Evolutionary conservation across 2,888 invertebrate species (phyloP), one percentile per base, ranked within the genome.

Genomic region (Choreutis nemorana): DNA sequence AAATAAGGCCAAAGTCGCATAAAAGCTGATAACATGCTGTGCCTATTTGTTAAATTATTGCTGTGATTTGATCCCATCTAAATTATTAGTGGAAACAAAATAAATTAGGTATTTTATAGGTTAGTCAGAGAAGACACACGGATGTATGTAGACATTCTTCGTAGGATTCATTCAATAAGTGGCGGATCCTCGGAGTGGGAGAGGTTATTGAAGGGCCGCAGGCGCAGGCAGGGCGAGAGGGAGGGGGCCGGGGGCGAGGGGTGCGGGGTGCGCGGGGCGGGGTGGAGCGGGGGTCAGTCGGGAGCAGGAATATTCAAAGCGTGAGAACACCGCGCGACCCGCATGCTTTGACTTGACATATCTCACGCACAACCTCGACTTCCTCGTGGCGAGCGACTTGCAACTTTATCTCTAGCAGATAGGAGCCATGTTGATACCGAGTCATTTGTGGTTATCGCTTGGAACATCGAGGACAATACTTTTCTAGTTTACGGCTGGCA

Each of bases 281-380:
- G 34, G 46, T 48, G 48, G 42, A 42, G 41, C 41, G 41, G 47
- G 49, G 55, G 53, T 48, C 46, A 41, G 58, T 55, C 67, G 64
- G 66, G 64, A 70, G 60, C 73, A 72, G 73, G 73, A 71, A 75
- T 75, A 78, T 78, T 77, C 73, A 73, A 75, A 77, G 77, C 77
- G 77, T 78, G 77, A 78, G 77, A 78, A 78, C 75, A 67, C 59
- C 52, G 68, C 64, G 75, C 73, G 77, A 73, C 77, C 77, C 77
- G 77, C 77, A 77, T 78, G 77, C 77, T 72, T 67, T 67, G 66
- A 66, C 71, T 73, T 64, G 71, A 73, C 73, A 75, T 77, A 78
- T 77, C 77, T 77, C 77, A 78, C 77, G 77, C 68, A 71, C 67
- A 72, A 75, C 75, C 67, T 73, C 73, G 63, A 59, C 55, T 36